These are phyloP conservation scores for Streptopelia turtur DNA, from an alignment of 2,797 vertebrate species.

Conservation along the genomic window DNA sequence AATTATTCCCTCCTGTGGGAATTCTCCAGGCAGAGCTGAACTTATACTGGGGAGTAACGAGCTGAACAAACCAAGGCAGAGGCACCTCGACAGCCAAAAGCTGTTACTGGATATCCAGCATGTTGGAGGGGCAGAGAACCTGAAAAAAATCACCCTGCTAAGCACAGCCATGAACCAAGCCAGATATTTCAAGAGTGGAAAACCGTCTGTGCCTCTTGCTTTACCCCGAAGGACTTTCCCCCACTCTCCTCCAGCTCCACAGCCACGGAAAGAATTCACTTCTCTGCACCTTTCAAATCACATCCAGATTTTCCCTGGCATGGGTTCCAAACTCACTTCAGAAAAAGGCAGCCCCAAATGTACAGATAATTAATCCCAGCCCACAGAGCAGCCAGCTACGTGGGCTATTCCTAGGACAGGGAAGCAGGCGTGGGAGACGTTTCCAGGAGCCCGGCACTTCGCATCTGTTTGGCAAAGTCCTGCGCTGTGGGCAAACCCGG, in stretches of 20 bases:
- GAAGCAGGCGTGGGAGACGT: neutral
- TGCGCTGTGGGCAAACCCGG: neutral
- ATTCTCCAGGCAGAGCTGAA: neutral
- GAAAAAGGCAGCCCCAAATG: conserved; percentile 29
- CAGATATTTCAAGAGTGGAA: conserved; percentile 34
- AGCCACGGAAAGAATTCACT: conserved; percentile 62
- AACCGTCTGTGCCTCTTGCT: conserved; percentile 22
- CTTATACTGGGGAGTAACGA: neutral
- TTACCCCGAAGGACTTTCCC: neutral
- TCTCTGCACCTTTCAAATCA: conserved; percentile 70
- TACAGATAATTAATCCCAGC: conserved; percentile 36
- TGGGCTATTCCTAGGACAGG: neutral
- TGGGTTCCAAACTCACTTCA: neutral
- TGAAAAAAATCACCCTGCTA: neutral
- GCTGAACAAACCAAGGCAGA: neutral
- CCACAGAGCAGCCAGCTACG: neutral
- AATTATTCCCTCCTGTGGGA: neutral
- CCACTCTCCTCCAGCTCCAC: neutral
- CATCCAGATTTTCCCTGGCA: conserved; percentile 61
- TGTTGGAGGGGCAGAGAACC: neutral
- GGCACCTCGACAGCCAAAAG: neutral
- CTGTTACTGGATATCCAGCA: neutral
- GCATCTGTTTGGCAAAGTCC: neutral
- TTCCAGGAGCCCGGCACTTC: neutral
- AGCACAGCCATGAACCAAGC: neutral